phyloP scores from a whole-genome alignment of 2,888 invertebrate genomes.

The Cephus runcator region DNA sequence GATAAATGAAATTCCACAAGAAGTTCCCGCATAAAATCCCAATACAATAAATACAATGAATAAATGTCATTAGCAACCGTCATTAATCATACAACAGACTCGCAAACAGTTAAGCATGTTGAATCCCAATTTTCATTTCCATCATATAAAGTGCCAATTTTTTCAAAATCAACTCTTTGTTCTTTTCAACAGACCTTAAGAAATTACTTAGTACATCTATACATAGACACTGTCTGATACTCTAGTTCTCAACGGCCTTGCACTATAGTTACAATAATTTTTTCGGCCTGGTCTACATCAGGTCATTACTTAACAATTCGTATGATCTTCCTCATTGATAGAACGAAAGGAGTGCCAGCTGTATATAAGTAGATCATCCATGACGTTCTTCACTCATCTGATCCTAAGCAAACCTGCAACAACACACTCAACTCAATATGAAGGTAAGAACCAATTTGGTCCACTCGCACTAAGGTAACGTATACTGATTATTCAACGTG shows the following conservation, averaged over 20 bases:
- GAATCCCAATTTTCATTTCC: neutral
- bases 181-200: neutral
- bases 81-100: neutral
- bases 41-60: neutral
- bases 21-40: neutral
- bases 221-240: neutral
- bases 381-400: slow-evolving; percentile 9
- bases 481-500: neutral
- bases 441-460: neutral
- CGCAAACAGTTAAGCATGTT: neutral
- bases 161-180: neutral
- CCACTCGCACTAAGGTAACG: neutral
- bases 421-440: neutral
- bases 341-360: slow-evolving; percentile 6
- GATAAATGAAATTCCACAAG: neutral
- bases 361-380: slow-evolving; percentile 15
- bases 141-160: neutral
- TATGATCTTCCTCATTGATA: slow-evolving; percentile 5
- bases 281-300: slow-evolving; percentile 6
- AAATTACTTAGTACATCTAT: neutral
- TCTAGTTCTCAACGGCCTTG: neutral
- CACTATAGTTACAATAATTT: neutral
- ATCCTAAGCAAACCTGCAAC: slow-evolving; percentile 1
- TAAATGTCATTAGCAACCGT: neutral
- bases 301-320: slow-evolving; percentile 8